These are phyloP conservation scores for Leucoraja ocellata DNA, from an alignment of 2,797 vertebrate species.

Conservation along the genomic window DNA sequence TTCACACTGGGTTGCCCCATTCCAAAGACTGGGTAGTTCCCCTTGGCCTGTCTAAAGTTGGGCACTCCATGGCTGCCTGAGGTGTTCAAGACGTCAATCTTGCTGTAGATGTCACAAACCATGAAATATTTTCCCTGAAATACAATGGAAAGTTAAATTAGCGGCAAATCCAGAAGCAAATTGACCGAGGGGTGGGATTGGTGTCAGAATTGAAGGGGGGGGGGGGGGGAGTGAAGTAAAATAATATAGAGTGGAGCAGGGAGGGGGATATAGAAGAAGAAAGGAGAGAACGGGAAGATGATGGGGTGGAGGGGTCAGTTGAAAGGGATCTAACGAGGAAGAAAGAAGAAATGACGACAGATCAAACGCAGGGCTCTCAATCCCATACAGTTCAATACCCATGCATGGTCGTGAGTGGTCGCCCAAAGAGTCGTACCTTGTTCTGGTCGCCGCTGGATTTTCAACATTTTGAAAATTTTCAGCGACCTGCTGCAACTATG, in stretches of 20 bases:
- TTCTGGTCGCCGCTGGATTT: too few relatives aligned
- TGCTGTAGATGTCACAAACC: constrained; percentile 81
- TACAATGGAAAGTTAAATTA: constrained; percentile 40
- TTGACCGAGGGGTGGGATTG: background rate
- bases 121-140: constrained; percentile 85
- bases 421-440: too few relatives aligned
- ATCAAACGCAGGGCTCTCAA: background rate
- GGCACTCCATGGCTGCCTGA: constrained; percentile 71
- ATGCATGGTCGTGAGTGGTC: background rate
- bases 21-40: constrained; percentile 73
- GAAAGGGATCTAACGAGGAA: background rate
- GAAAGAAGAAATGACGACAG: background rate
- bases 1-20: constrained; percentile 88
- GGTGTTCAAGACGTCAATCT: constrained; percentile 81
- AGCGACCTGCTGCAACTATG: too few relatives aligned
- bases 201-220: background rate
- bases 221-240: background rate
- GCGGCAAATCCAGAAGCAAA: background rate
- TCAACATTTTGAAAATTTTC: too few relatives aligned
- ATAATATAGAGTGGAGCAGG: too few relatives aligned
- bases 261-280: background rate
- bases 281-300: background rate
- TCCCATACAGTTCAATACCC: background rate
- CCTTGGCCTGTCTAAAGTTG: constrained; percentile 83
- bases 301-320: background rate